Evolutionary conservation across 2,797 vertebrate genomes (phyloP).

Genomic region (Ara ararauna): DNA sequence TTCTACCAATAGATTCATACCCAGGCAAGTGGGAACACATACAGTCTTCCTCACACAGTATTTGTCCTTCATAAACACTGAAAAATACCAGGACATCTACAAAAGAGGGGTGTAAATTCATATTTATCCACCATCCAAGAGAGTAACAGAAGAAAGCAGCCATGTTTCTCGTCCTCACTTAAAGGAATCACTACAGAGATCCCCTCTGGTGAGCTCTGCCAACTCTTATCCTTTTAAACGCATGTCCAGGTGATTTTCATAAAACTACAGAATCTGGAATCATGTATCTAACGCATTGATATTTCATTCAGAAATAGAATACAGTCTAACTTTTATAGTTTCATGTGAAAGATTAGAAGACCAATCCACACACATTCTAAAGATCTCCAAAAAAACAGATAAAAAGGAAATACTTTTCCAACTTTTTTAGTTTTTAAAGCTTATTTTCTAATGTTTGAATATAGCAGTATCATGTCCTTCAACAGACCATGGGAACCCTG

Average conservation of each 20-base stretch:
- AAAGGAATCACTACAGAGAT: neutral
- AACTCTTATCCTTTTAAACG: neutral
- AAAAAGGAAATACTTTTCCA: neutral
- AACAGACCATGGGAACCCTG: neutral
- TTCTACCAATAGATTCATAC: neutral
- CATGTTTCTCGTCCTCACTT: neutral
- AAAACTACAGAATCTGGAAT: neutral
- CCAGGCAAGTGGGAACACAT: neutral
- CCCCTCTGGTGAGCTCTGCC: neutral
- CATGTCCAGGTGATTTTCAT: neutral
- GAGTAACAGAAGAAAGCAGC: neutral
- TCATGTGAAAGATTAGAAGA: neutral
- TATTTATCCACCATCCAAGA: neutral
- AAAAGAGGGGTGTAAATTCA: neutral
- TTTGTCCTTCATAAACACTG: neutral
- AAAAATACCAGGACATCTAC: neutral
- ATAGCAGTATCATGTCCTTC: neutral
- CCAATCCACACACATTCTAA: neutral
- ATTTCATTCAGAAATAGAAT: neutral
- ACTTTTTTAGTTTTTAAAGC: neutral
- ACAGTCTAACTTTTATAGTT: neutral
- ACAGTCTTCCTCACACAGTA: accelerated
- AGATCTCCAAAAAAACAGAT: neutral
- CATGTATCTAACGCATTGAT: accelerated
- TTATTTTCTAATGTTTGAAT: neutral